Evolutionary conservation across 2,113 vertebrate genomes (phyloP).

Genomic region (Pseudopodoces humilis): DNA sequence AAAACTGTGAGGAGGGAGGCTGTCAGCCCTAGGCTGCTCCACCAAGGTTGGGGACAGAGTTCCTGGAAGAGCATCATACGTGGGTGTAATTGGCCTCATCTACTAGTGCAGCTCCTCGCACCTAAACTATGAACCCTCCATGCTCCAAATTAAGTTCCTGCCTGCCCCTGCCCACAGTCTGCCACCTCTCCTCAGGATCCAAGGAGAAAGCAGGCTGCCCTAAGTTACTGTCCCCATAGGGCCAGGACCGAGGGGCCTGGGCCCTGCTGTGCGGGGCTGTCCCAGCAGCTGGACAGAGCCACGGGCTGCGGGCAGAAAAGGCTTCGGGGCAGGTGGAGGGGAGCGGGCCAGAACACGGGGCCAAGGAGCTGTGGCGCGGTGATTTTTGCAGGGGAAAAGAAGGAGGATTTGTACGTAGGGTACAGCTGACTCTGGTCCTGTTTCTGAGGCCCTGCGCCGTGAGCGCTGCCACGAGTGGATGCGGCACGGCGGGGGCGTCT

Average conservation of each 20-base stretch:
- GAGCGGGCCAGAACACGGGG: neutral
- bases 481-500: too few species aligned
- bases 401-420: neutral
- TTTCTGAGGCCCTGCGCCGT: neutral
- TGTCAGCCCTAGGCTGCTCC: neutral
- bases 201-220: neutral
- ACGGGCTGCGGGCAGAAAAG: accelerated
- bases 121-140: neutral
- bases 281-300: neutral
- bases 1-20: neutral
- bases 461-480: neutral
- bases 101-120: neutral
- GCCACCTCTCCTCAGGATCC: neutral
- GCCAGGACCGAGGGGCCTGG: accelerated
- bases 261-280: neutral
- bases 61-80: accelerated
- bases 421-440: neutral
- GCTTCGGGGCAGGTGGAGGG: neutral
- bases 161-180: neutral
- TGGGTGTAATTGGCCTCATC: neutral
- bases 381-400: too few species aligned
- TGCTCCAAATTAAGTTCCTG: neutral
- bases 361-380: accelerated
- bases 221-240: neutral
- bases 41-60: neutral